Base-by-base conservation (phyloP, 2,797 vertebrate species). In the Cryptoblepharus egeriae region DNA sequence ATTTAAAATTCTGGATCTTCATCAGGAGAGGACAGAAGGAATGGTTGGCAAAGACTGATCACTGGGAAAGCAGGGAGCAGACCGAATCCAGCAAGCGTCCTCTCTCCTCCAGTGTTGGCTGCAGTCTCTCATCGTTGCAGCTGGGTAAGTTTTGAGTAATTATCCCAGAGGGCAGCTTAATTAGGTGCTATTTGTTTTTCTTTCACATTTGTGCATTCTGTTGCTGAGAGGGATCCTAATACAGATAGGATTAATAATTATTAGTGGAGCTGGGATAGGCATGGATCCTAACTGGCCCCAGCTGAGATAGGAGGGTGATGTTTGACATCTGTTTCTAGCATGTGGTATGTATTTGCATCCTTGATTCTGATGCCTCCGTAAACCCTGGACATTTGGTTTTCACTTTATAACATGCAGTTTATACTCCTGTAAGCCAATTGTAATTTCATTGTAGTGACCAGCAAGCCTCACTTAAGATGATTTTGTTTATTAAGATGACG, bases 111-210 rank as follows among this genome's bases (percentile, higher is more conserved):
- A 63, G 16, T 22, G 13, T 75, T 81, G 71, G 12, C 45, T 39
- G 39, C 61, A 28, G 30, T 16, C 28, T 57, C 26, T n/a, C 7
- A 39, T 58, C n/a, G 18, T 26, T 55, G 45, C 22, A 71, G 81
- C 75, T 65, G 58, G n/a, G 35, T 18, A 42, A 45, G 5, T 64
- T 73, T 65, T 81, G 45, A 74, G 45, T 35, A 64, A 81, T 80
- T 73, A 30, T 39, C 5, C 75, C 58, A 37, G 45, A 77, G 45
- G 81, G 12, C 42, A 24, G 42, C 28, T 80, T 77, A 83, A 77
- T 71, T 77, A 58, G 30, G 42, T 64, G 18, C 30, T 30, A 39
- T 57, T 77, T 64, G 28, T n/a, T 75, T 55, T 75, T n/a, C 22
- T 24, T 57, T 76, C 65, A 61, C 37, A 22, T 5, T 68, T 65